Base-by-base conservation (phyloP, 2,797 vertebrate species). In the Knipowitschia caucasica region DNA sequence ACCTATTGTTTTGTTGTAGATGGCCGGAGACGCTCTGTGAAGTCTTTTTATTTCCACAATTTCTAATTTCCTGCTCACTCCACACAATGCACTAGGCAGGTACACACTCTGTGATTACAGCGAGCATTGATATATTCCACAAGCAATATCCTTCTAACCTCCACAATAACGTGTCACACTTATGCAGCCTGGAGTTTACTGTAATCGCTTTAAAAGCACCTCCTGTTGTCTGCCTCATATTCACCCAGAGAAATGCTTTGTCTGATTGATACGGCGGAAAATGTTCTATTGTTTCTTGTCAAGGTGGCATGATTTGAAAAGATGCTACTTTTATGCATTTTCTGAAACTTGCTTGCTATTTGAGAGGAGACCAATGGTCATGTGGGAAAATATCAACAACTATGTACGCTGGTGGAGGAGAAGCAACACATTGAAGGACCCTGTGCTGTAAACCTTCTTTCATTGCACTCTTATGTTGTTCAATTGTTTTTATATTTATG, bases 401-500 rank as follows among this genome's bases (percentile, higher is more conserved):
- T 17, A 9, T 45, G 15, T 7, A 26, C 10, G 30, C 9, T 25
- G 26, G 31, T 47, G 52, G 27, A 53, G 35, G 25, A 51, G 27
- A 45, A 39, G 24, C 34, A 49, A 52, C 56, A 63, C 24, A 53
- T 60, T 56, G 47, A 69, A 53, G 62, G 75, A 65, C 46, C 38
- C 53, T 70, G 61, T 72, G 73, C 71, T 82, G 68, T 52, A 81
- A 71, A 78, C 64, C 67, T 64, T 58, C 31, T 64, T 59, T 75
- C 55, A 76, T 88, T 89, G 87, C 87, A 88, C 87, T 87, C 86
- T 88, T 84, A 86, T 86, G 83, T 89, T 85, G 75, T 84, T 82
- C 80, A 78, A 86, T 78, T 86, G 83, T 76, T 80, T 77, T 82
- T 86, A 74, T 80, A 67, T 91, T 92, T 92, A 91, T 90, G 89